These are phyloP conservation scores for Drosophila bunnanda DNA, from an alignment of 2,888 invertebrate species.

Conservation along the genomic window DNA sequence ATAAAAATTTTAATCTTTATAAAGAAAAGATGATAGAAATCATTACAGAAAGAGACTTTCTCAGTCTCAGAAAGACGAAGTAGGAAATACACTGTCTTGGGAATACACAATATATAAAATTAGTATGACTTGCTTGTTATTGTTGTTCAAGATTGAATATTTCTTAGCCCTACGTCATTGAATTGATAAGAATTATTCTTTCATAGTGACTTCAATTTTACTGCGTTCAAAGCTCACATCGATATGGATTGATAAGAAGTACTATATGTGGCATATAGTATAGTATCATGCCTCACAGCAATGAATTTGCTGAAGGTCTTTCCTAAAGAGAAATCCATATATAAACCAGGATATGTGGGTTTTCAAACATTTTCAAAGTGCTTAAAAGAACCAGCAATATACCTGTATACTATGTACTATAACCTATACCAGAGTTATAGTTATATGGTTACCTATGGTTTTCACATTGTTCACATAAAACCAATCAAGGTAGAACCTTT, in stretches of 20 bases:
- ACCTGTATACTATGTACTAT: too few species aligned
- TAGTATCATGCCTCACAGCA: conserved; percentile 2
- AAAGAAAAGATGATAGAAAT: conserved; percentile 19
- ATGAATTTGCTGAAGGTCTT: conserved; percentile 9
- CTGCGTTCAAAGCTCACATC: conserved; percentile 29
- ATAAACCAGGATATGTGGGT: not conserved
- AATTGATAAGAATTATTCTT: conserved; percentile 29
- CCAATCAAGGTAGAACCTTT: too few species aligned
- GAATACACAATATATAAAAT: not conserved
- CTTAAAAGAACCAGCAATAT: too few species aligned
- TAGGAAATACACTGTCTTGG: not conserved
- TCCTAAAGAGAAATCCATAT: not conserved
- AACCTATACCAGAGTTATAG: too few species aligned
- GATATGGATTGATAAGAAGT: conserved; percentile 18
- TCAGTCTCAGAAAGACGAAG: not conserved
- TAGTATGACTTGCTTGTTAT: not conserved
- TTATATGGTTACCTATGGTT: too few species aligned
- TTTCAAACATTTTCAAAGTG: not conserved
- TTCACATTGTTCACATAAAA: too few species aligned
- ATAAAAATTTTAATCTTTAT: too few species aligned
- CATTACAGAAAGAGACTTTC: not conserved
- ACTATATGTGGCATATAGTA: conserved; percentile 3
- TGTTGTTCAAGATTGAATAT: conserved; percentile 4
- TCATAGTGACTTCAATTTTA: conserved; percentile 14
- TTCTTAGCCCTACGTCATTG: conserved; percentile 14